These are phyloP conservation scores for Magallana angulata DNA, from an alignment of 1,140 invertebrate genomes.

Conservation along the genomic window DNA sequence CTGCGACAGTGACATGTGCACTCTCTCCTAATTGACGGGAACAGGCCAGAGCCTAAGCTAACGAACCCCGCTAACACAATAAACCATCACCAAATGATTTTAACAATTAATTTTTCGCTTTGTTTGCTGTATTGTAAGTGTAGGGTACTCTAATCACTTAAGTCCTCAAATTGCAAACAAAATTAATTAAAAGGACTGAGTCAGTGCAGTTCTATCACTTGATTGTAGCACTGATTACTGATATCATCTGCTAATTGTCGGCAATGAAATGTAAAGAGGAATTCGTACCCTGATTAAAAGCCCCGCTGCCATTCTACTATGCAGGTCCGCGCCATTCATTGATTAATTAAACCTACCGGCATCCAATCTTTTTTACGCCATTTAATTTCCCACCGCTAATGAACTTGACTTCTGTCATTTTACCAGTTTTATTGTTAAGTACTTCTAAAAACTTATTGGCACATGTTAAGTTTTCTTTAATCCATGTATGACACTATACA, in stretches of 20 bases:
- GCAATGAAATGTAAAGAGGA: constrained; percentile 36
- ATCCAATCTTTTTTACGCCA: constrained; percentile 5
- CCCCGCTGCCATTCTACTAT: background rate
- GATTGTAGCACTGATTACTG: background rate
- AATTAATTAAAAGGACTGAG: constrained; percentile 33
- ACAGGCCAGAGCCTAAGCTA: background rate
- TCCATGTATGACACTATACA: background rate
- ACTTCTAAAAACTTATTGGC: constrained; percentile 15
- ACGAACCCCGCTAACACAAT: background rate
- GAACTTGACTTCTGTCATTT: constrained; percentile 18
- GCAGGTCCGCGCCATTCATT: background rate
- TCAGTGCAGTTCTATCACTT: constrained; percentile 18
- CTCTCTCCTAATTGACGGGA: background rate
- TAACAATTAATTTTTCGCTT: constrained; percentile 34
- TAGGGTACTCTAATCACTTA: constrained; percentile 6
- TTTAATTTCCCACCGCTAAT: constrained; percentile 25
- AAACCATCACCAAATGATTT: background rate
- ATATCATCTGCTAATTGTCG: constrained; percentile 34
- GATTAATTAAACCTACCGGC: constrained; percentile 14
- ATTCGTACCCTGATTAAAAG: constrained; percentile 3
- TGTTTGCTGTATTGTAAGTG: constrained; percentile 9
- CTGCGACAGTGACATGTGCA: no score
- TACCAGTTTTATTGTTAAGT: background rate
- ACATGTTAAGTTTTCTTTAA: constrained; percentile 22
- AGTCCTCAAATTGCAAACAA: constrained; percentile 18